phyloP scores from a whole-genome alignment of 2,113 vertebrate species.

The Pyrgilauda ruficollis region DNA sequence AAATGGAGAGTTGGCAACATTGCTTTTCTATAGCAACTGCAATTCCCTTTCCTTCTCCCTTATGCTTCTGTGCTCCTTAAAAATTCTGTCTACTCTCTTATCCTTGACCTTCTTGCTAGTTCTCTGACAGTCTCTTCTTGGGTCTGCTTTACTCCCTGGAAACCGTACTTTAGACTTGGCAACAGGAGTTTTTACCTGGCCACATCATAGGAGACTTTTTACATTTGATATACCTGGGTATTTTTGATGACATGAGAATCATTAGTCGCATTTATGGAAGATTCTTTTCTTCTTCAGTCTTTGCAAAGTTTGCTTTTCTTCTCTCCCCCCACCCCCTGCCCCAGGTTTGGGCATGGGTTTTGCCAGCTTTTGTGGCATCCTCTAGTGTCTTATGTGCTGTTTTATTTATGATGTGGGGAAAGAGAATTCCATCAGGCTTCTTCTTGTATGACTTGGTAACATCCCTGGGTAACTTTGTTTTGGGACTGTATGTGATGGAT shows the following conservation, averaged over 20 bases:
- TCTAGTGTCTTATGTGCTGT: background rate
- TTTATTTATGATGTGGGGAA: background rate
- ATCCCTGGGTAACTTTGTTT: background rate
- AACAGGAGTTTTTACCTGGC: background rate
- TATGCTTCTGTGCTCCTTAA: background rate
- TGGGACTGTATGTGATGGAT: background rate
- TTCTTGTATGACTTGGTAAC: background rate
- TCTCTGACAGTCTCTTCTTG: background rate
- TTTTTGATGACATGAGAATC: background rate
- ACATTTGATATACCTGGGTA: background rate
- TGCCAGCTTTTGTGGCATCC: background rate
- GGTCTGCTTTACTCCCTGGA: background rate
- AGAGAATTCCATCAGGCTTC: background rate
- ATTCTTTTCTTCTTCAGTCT: background rate
- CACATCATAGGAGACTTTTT: background rate
- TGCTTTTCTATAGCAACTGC: background rate
- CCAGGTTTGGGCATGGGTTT: background rate
- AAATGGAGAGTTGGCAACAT: background rate
- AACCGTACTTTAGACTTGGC: background rate
- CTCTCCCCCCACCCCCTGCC: fast-evolving
- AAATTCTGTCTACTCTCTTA: background rate
- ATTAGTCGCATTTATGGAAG: background rate
- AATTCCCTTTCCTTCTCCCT: background rate
- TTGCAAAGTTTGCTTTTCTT: background rate
- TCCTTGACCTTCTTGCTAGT: background rate